Conservation (phyloP, 2,113 vertebrate genomes). For the Abramis brama region DNA sequence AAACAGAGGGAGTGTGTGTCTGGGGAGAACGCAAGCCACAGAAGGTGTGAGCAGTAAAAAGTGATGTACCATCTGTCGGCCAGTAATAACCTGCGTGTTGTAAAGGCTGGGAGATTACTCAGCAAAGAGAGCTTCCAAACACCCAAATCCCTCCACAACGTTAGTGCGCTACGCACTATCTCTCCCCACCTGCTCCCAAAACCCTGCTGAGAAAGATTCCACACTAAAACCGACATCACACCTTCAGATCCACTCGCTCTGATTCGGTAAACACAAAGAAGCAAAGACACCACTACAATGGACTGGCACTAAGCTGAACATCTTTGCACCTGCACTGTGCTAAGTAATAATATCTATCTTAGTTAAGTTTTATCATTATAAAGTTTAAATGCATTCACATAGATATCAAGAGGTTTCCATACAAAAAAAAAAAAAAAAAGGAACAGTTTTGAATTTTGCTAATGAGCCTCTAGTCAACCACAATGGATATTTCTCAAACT, state of each 20-base stretch:
- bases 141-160: conserved; percentile 59
- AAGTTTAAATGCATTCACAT: background rate
- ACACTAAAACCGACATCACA: conserved; percentile 42
- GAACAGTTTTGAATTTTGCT: background rate
- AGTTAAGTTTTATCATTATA: background rate
- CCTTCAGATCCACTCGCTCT: conserved; percentile 37
- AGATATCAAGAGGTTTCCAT: conserved; percentile 12
- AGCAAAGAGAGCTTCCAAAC: conserved; percentile 81
- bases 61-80: conserved; percentile 90
- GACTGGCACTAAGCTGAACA: background rate
- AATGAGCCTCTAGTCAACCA: conserved; percentile 12
- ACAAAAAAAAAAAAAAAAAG: background rate
- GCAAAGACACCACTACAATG: background rate
- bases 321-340: background rate
- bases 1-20: conserved; percentile 57
- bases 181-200: conserved; percentile 56
- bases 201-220: conserved; percentile 41
- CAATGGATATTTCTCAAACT: background rate
- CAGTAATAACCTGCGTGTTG: conserved; percentile 89
- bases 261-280: conserved; percentile 14
- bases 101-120: conserved; percentile 87
- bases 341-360: background rate
- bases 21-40: conserved; percentile 73
- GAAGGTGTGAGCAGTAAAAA: conserved; percentile 94
- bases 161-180: conserved; percentile 53